Conservation (phyloP, 2,888 invertebrate species). For the Diplolepis rosae region DNA sequence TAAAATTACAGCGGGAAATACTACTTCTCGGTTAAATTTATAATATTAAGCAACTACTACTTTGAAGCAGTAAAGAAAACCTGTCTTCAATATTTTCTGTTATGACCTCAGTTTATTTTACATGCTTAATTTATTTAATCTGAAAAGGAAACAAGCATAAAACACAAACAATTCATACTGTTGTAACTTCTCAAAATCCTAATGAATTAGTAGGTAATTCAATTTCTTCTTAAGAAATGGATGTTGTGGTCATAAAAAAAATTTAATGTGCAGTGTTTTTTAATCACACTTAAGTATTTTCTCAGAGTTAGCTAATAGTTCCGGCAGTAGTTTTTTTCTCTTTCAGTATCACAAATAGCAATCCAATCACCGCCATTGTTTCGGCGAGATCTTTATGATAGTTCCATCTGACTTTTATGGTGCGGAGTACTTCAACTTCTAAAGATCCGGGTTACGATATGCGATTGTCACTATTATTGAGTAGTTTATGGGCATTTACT, state of each 20-base stretch:
- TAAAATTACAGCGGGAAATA: too few relatives aligned
- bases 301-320: not conserved
- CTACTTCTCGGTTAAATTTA: too few relatives aligned
- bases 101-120: not conserved
- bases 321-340: not conserved
- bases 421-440: slow-evolving; percentile 12
- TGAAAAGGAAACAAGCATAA: not conserved
- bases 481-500: slow-evolving; percentile 17
- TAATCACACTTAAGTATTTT: not conserved
- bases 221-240: not conserved
- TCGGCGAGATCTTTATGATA: slow-evolving; percentile 24
- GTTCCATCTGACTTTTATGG: slow-evolving; percentile 20
- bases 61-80: not conserved
- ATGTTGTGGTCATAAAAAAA: not conserved
- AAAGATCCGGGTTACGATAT: slow-evolving; percentile 24
- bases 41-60: not conserved
- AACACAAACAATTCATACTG: not conserved
- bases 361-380: slow-evolving; percentile 1
- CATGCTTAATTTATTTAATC: not conserved
- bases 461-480: slow-evolving; percentile 19
- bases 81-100: not conserved
- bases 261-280: not conserved
- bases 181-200: too few relatives aligned
- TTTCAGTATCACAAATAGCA: not conserved
- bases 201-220: too few relatives aligned